Evolutionary conservation across 2,888 invertebrate species (phyloP), one percentile per base, ranked within the genome.

Genomic region (Hartigia nigra): DNA sequence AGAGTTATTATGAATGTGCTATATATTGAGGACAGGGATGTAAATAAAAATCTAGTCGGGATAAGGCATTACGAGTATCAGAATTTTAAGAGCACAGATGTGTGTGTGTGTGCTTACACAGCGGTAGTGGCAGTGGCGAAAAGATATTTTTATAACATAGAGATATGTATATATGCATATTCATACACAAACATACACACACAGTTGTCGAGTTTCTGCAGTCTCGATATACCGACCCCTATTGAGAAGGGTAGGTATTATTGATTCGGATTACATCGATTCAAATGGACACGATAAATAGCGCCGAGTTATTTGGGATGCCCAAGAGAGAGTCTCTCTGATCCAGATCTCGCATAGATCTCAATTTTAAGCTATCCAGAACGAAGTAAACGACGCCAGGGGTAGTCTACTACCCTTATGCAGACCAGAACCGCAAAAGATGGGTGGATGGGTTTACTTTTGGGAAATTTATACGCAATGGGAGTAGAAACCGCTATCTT

Each of bases 401-500:
- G 55, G 23, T 55, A 55, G 55, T 55, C 55, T 5, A 55, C 55
- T 55, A 9, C 55, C 23, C 55, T 55, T 55, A 55, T 23, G 55
- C 23, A 23, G 55, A 55, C 55, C 55, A 55, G 23, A 55, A 23
- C 55, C 23, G 23, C 9, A 55, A 55, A 55, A 55, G 55, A 55
- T 55, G 55, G 55, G 55, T 14, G 55, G 23, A 23, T 23, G 55
- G 55, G 55, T 55, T 55, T 55, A 23, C 55, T 55, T 55, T 55
- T 55, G 23, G 76, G 83, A 86, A 88, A 88, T 88, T 88, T 88
- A 88, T 86, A 87, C 88, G 85, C 83, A 85, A 84, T 77, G 82
- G 70, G 82, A 87, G 85, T 86, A 84, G 86, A 87, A 88, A 87
- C 86, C 87, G 87, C 88, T 89, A 89, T 89, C 90, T 90, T 90